Percentiles rank a stretch among this genome's conserved stretches.
phyloP scores from a whole-genome alignment of 2,888 invertebrate species.

The Sabatieria punctata region DNA sequence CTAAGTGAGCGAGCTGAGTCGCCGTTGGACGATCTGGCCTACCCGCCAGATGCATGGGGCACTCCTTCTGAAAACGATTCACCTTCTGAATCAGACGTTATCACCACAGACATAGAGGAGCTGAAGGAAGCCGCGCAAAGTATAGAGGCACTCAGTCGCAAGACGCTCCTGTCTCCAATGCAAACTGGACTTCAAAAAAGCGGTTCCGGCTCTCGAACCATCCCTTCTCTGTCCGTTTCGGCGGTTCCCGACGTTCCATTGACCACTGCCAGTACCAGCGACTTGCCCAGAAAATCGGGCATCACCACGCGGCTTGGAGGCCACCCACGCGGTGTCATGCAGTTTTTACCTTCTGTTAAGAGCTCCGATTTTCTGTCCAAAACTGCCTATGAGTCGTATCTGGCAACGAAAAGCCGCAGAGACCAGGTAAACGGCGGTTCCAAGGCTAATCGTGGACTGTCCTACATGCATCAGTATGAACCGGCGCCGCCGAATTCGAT shows the following conservation, averaged over 20 bases:
- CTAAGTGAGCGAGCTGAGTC: not conserved
- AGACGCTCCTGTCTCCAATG: not conserved
- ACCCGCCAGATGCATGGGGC: too few relatives aligned
- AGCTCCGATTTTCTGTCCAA: constrained; percentile 1
- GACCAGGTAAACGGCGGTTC: not conserved
- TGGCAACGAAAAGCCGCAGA: not conserved
- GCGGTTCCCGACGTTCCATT: not conserved
- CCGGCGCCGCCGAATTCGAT: too few relatives aligned
- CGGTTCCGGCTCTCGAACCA: not conserved
- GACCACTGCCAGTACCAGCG: not conserved
- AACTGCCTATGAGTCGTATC: constrained; percentile 2
- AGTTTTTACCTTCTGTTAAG: constrained; percentile 23
- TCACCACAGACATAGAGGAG: constrained; percentile 24
- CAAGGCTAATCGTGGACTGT: not conserved
- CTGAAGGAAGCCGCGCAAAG: constrained; percentile 24
- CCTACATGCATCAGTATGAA: too few relatives aligned
- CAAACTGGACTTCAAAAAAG: not conserved
- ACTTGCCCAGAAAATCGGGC: constrained; percentile 11
- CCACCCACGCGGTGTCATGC: constrained; percentile 27
- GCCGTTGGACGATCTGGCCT: too few relatives aligned
- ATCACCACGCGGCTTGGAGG: constrained; percentile 19
- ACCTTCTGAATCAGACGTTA: too few relatives aligned
- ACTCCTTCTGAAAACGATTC: too few relatives aligned
- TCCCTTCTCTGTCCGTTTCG: not conserved
- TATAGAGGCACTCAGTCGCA: constrained; percentile 18